Base-by-base conservation (phyloP, 2,888 invertebrate genomes). In the Melipona beecheii region DNA sequence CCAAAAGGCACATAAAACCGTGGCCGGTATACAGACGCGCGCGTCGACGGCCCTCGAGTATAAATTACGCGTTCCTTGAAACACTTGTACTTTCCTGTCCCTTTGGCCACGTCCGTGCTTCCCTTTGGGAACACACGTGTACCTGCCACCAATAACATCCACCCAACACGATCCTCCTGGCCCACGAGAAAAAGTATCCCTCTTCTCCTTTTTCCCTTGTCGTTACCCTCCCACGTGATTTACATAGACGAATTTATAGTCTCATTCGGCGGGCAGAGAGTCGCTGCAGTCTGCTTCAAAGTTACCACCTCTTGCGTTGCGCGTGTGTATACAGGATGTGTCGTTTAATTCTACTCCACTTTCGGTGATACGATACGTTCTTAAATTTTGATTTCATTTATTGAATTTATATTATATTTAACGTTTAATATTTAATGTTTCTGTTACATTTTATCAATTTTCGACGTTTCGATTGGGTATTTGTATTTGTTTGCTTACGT, bases 211-310 rank as follows among this genome's bases (percentile, higher is more conserved):
- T 5, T 17, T 68, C 19, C 71, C 78, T 72, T 85, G 85, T 86
- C 88, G 86, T 89, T 89, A 86, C 83, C 84, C 89, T 83, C 88
- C 83, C 89, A 85, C 86, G 89, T 92, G 90, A 92, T 92, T 92
- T 92, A 92, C 90, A 88, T 87, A 91, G 92, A 92, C 90, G 90
- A 92, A 92, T 92, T 92, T 92, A 92, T 91, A 91, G 91, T 90
- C 90, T 91, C 90, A 91, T 92, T 92, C 90, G 88, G 83, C 84
- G 85, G 84, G 76, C 43, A 43, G 84, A 86, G 84, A 70, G 64
- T 84, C 84, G 85, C 84, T 87, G 87, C 73, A 78, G 70, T 78
- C 78, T 58, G 66, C 24, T 65, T 71, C 86, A 54, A 83, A 86
- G 74, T 86, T 79, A 64, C 79, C 66, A 73, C 68, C 62, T 71